A percentile compares a stretch with the other conserved stretches of the same genome.
These are phyloP conservation scores for Yponomeuta evonymella DNA, from an alignment of 2,888 invertebrate genomes.

Conservation along the genomic window DNA sequence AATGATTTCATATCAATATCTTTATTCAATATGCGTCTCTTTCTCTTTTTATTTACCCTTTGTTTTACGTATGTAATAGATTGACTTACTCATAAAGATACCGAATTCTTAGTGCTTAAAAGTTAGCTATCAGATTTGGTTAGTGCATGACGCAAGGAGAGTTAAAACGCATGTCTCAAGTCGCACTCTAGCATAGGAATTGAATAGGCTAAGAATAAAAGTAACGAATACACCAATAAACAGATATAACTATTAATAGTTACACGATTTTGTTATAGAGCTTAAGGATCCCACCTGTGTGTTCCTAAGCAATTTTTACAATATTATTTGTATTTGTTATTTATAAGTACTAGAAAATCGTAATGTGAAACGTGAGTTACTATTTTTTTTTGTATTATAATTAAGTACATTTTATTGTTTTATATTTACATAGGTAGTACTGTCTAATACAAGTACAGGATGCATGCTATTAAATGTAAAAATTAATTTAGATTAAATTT, in stretches of 20 bases:
- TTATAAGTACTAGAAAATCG: conserved; percentile 45
- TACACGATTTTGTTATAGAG: conserved; percentile 57
- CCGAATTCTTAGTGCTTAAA: conserved; percentile 39
- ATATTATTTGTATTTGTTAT: conserved; percentile 37
- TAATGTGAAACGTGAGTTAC: conserved; percentile 50
- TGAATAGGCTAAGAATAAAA: conserved; percentile 63
- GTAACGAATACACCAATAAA: conserved; percentile 57
- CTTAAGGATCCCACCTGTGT: conserved; percentile 58
- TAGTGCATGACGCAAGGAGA: conserved; percentile 6
- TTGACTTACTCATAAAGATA: conserved; percentile 35
- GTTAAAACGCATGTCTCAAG: conserved; percentile 26
- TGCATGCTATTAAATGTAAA: conserved; percentile 31
- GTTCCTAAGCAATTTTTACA: conserved; percentile 55
- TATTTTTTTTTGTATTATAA: conserved; percentile 47
- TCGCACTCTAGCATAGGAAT: conserved; percentile 67
- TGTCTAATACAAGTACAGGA: conserved; percentile 36
- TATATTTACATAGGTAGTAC: conserved; percentile 44
- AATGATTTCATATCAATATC: background rate
- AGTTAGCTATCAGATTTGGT: conserved; percentile 6
- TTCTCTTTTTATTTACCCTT: background rate
- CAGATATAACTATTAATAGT: conserved; percentile 38
- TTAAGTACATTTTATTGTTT: conserved; percentile 59
- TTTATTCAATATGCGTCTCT: background rate
- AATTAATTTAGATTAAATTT: conserved; percentile 32
- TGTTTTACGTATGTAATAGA: conserved; percentile 1